Evolutionary conservation across 2,888 invertebrate species (phyloP).

Genomic region (Tenthredo notha): DNA sequence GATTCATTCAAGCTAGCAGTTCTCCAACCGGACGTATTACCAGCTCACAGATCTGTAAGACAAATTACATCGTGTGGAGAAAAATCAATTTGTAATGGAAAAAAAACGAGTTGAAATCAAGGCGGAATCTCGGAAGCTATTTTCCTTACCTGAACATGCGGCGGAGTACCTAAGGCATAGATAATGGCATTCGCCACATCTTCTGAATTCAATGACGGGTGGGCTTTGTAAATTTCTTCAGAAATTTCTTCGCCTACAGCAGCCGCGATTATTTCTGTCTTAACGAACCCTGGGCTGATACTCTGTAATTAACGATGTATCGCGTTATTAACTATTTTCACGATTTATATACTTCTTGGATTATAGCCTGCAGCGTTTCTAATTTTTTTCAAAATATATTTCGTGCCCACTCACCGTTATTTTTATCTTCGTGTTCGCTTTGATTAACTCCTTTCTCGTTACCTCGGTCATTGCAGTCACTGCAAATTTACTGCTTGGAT

Average conservation of each 20-base stretch:
- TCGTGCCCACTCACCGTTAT: conserved; percentile 71
- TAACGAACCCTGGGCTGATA: conserved; percentile 74
- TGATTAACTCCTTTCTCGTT: conserved; percentile 78
- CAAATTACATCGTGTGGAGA: background rate
- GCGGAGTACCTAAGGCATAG: conserved; percentile 66
- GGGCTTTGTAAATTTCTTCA: background rate
- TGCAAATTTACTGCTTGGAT: conserved; percentile 80
- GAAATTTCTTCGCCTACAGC: conserved; percentile 55
- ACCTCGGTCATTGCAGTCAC: conserved; percentile 79
- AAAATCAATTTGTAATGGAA: background rate
- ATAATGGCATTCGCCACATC: conserved; percentile 66
- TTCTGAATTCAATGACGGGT: conserved; percentile 59
- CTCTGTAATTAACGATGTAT: conserved; percentile 65
- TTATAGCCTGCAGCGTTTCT: background rate
- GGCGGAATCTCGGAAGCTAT: conserved; percentile 43
- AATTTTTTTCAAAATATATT: background rate
- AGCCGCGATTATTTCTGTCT: conserved; percentile 67
- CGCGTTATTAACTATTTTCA: background rate
- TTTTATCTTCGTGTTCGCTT: conserved; percentile 74
- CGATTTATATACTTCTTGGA: background rate
- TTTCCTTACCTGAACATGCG: conserved; percentile 65
- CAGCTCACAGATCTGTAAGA: conserved; percentile 39
- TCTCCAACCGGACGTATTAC: conserved; percentile 29
- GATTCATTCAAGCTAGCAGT: background rate
- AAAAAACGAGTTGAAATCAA: conserved; percentile 15